Evolutionary conservation across 2,113 vertebrate genomes (phyloP).

Genomic region (Larimichthys polyactis): DNA sequence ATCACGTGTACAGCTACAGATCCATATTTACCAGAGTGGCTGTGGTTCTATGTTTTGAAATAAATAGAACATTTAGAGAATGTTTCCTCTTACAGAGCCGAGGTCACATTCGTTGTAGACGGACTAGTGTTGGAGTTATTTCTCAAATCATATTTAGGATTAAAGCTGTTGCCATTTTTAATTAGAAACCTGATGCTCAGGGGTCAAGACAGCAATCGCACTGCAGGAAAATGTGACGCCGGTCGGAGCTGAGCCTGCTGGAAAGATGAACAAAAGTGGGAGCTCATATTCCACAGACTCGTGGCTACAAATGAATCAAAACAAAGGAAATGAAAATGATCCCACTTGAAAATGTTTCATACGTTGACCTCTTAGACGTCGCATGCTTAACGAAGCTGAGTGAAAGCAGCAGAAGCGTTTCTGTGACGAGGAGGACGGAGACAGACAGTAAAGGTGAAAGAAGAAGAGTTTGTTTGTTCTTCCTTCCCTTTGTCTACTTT

Average conservation of each 20-base stretch:
- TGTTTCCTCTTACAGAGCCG: background rate
- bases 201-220: background rate
- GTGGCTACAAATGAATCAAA: background rate
- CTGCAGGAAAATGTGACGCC: background rate
- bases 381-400: background rate
- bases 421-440: slow-evolving; percentile 30
- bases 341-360: background rate
- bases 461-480: slow-evolving; percentile 36
- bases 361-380: background rate
- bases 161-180: background rate
- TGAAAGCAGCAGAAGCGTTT: background rate
- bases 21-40: too few relatives aligned
- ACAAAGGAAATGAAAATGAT: background rate
- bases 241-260: background rate
- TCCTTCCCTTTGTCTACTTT: slow-evolving; percentile 17
- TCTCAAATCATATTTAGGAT: background rate
- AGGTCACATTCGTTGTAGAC: background rate
- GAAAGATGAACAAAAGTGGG: background rate
- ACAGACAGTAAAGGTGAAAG: slow-evolving; percentile 47
- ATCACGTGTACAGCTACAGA: too few relatives aligned
- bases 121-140: background rate
- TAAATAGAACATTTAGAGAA: background rate
- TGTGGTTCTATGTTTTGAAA: background rate
- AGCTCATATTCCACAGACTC: background rate
- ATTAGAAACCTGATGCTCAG: background rate